These are phyloP conservation scores for Halictus quadricinctus DNA, from an alignment of 2,888 invertebrate genomes.

Conservation along the genomic window DNA sequence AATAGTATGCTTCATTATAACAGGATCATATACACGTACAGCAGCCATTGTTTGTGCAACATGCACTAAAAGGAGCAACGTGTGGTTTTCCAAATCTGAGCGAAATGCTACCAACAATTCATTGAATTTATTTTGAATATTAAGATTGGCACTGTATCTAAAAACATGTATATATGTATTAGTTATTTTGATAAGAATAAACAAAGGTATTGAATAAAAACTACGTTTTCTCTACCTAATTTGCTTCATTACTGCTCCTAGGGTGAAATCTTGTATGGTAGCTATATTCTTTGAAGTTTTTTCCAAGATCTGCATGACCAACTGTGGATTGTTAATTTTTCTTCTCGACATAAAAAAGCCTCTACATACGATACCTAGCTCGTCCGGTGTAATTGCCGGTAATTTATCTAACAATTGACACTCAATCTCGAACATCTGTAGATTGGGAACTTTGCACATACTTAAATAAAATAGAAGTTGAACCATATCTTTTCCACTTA, in stretches of 20 bases:
- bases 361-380: slow-evolving; percentile 88
- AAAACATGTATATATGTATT: slow-evolving; percentile 19
- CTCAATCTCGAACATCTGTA: slow-evolving; percentile 88
- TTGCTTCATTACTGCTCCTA: slow-evolving; percentile 87
- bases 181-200: background rate
- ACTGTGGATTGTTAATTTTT: slow-evolving; percentile 83
- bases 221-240: slow-evolving; percentile 63
- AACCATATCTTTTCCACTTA: slow-evolving; percentile 86
- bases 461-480: slow-evolving; percentile 88
- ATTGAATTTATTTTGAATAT: background rate
- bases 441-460: slow-evolving; percentile 84
- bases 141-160: slow-evolving; percentile 58
- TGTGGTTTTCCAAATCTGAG: slow-evolving; percentile 85
- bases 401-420: slow-evolving; percentile 83
- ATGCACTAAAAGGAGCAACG: slow-evolving; percentile 86
- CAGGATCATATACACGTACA: slow-evolving; percentile 82
- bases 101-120: slow-evolving; percentile 62
- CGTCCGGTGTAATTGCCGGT: slow-evolving; percentile 85
- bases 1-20: slow-evolving; percentile 83
- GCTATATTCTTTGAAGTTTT: slow-evolving; percentile 83
- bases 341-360: slow-evolving; percentile 91
- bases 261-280: slow-evolving; percentile 86
- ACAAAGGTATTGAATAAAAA: background rate
- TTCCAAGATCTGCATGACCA: slow-evolving; percentile 84
- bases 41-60: slow-evolving; percentile 86